Conservation (phyloP, 1,140 invertebrate genomes). For the Caenorhabditis latens region DNA sequence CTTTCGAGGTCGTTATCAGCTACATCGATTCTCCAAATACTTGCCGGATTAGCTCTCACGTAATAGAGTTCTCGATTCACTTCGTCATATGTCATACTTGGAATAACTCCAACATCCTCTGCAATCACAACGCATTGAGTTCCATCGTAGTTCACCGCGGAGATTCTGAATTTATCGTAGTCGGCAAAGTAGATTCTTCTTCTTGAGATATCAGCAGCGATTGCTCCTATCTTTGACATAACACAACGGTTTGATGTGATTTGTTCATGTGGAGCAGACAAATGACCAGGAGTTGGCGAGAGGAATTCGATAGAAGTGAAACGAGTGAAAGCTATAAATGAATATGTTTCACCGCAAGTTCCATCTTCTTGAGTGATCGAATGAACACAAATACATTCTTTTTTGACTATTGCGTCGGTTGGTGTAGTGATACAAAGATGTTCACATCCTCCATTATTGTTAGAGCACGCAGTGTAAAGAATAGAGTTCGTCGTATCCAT, state of each 20-base stretch:
- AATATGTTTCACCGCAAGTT: not conserved
- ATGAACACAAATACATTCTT: conserved; percentile 45
- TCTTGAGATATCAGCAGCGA: not conserved
- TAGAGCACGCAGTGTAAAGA: conserved; percentile 82
- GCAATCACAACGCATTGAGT: conserved; percentile 31
- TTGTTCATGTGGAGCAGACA: not conserved
- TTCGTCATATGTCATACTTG: conserved; percentile 86
- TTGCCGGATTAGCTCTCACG: conserved; percentile 84
- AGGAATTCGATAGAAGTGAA: conserved; percentile 46
- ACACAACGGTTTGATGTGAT: not conserved
- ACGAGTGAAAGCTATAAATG: conserved; percentile 16
- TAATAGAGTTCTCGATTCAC: conserved; percentile 84
- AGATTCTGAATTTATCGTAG: conserved; percentile 44
- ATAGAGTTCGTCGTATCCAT: not conserved
- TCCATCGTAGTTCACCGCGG: conserved; percentile 2
- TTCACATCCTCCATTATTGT: conserved; percentile 85
- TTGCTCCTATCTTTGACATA: not conserved
- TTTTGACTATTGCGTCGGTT: not conserved
- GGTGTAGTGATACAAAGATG: conserved; percentile 83
- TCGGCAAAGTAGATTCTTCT: conserved; percentile 40
- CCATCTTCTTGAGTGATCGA: not conserved
- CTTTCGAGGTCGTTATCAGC: conserved; percentile 57
- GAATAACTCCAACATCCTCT: conserved; percentile 82
- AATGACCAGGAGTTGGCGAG: not conserved
- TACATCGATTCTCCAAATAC: conserved; percentile 81